Base-by-base conservation (phyloP, 2,797 vertebrate genomes). In the Mallotus villosus region DNA sequence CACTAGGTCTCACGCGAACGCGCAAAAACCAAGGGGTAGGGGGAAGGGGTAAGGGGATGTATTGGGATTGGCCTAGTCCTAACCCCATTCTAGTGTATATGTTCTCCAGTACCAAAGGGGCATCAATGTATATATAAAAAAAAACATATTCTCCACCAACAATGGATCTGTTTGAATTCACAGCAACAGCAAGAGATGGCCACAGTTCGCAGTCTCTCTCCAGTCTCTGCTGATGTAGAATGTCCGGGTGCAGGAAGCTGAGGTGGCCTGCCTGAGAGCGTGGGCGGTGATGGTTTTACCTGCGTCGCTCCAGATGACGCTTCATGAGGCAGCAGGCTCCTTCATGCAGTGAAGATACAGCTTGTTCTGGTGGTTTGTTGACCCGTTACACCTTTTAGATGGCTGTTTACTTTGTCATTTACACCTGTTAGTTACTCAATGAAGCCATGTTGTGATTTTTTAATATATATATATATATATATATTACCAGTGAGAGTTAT, bases 111-210 rank as follows among this genome's bases (percentile, higher is more conserved):
- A 34, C 27, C 12, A 68, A 16, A 19, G 49, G 22, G 12, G n/a
- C 2, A 55, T 5, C 37, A 32, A 53, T 12, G 12, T 46, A 46
- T 46, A 46, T 46, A 46, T 1, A 46, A 46, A 46, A 8, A 8
- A 2, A 1, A 46, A 46, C 41, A 46, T 46, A 8, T 46, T 55
- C 37, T 24, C 55, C 24, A 59, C 22, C 17, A 17, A 22, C 51
- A n/a, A 41, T 53, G 21, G 5, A 49, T 22, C 37, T 49, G 14
- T 71, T 3, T 75, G 53, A 55, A 29, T 19, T 67, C 12, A 70
- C 73, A 77, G 80, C 80, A 78, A 68, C 68, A 78, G 51, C 73
- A 79, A 22, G 78, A 76, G 37, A 67, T 80, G 32, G 66, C 68
- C 1, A 73, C 73, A 21, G 51, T 82, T 17, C 71, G 71, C 17